Conservation (phyloP, 2,113 vertebrate species). For the Garra rufa region DNA sequence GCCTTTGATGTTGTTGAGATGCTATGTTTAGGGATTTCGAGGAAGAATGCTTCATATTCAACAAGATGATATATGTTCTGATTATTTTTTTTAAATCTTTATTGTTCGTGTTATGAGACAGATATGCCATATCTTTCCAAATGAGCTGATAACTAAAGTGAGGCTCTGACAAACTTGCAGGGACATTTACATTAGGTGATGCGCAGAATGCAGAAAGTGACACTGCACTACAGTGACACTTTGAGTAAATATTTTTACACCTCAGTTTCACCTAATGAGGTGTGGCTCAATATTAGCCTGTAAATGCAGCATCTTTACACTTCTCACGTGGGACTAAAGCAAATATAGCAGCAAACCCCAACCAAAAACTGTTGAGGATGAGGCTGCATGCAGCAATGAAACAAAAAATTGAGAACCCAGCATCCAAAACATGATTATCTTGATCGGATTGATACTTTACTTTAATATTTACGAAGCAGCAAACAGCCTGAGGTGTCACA, state of each 20-base stretch:
- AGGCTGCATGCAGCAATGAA: neutral
- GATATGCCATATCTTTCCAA: neutral
- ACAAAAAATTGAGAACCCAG: neutral
- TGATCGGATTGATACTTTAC: neutral
- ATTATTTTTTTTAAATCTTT: no score
- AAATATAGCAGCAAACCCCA: neutral
- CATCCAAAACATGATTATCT: constrained; percentile 9
- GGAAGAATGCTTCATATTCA: neutral
- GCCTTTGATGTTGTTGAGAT: neutral
- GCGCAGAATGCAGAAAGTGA: constrained; percentile 44
- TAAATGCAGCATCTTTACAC: neutral
- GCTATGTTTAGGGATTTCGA: neutral
- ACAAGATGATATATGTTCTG: neutral
- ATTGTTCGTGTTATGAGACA: neutral
- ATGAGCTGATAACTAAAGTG: neutral
- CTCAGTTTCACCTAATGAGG: constrained; percentile 23
- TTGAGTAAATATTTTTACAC: neutral
- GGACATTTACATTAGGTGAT: constrained; percentile 34
- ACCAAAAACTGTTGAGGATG: neutral
- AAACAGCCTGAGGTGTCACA: neutral
- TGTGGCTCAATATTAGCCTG: neutral
- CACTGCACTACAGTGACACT: constrained; percentile 38
- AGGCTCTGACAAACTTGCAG: constrained; percentile 13
- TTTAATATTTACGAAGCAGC: neutral
- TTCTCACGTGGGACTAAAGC: neutral